Conservation (phyloP, 1,140 invertebrate genomes). For the Cydia pomonella region DNA sequence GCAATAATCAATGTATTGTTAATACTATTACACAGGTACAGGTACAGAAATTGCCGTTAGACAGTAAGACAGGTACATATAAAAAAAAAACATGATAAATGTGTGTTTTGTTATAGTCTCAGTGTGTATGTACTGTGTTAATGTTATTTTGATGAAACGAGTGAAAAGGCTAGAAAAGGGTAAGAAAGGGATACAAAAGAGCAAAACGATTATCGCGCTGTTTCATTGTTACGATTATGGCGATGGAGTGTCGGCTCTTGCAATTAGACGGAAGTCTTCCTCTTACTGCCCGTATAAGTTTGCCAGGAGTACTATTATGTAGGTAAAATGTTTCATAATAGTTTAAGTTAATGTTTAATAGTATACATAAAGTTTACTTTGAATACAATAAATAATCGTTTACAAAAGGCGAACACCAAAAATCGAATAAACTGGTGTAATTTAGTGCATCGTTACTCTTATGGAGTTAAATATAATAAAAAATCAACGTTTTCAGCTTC, state of each 20-base stretch:
- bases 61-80: too few relatives aligned
- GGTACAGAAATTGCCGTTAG: too few relatives aligned
- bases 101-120: too few relatives aligned
- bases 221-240: slow-evolving; percentile 28
- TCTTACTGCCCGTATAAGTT: neutral
- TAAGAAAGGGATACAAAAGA: slow-evolving; percentile 17
- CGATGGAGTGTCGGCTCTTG: slow-evolving; percentile 9
- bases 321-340: neutral
- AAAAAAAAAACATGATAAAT: too few relatives aligned
- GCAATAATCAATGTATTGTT: too few relatives aligned
- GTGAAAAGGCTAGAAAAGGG: neutral
- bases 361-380: neutral
- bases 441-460: too few relatives aligned
- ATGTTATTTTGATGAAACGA: neutral
- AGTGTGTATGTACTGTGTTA: neutral
- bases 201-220: slow-evolving; percentile 6
- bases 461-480: too few relatives aligned
- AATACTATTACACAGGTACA: too few relatives aligned
- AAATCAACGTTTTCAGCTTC: too few relatives aligned
- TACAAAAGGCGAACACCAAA: neutral
- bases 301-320: neutral
- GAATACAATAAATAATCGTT: neutral
- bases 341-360: neutral
- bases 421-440: neutral
- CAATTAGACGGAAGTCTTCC: neutral